Evolutionary conservation across 2,888 invertebrate species (phyloP).

Genomic region (Encarsia formosa): DNA sequence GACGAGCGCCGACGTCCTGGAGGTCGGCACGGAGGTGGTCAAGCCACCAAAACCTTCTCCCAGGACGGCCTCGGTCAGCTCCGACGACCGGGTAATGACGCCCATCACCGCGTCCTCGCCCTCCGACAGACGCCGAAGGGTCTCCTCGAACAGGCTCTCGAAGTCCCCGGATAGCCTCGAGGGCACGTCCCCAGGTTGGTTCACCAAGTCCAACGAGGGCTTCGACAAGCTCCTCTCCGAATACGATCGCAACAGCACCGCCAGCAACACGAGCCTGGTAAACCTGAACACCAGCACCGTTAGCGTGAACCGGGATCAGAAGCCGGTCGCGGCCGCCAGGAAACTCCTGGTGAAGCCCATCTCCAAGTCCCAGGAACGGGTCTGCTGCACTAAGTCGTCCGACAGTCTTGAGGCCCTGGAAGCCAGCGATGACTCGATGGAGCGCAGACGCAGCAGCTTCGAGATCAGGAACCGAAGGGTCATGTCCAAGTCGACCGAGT

Average conservation of each 20-base stretch:
- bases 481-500: conserved; percentile 47
- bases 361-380: conserved; percentile 42
- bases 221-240: conserved; percentile 40
- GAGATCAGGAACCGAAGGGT: conserved; percentile 31
- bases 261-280: neutral
- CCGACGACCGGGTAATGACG: neutral
- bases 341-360: conserved; percentile 34
- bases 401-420: conserved; percentile 44
- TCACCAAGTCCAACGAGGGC: conserved; percentile 44
- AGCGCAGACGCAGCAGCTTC: conserved; percentile 39
- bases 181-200: conserved; percentile 33
- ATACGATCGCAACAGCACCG: conserved; percentile 28
- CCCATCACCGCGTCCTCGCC: conserved; percentile 30
- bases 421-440: conserved; percentile 33
- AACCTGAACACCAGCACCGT: neutral
- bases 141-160: conserved; percentile 39
- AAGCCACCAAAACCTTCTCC: conserved; percentile 13
- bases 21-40: conserved; percentile 8
- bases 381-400: conserved; percentile 38
- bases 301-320: conserved; percentile 2
- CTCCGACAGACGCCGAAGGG: conserved; percentile 29
- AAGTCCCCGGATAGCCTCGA: conserved; percentile 47
- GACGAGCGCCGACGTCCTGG: conserved; percentile 3
- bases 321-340: conserved; percentile 34
- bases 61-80: conserved; percentile 18